Evolutionary conservation across 2,797 vertebrate species (phyloP), one percentile per base, ranked within the genome.

Genomic region (Pipistrellus kuhlii): DNA sequence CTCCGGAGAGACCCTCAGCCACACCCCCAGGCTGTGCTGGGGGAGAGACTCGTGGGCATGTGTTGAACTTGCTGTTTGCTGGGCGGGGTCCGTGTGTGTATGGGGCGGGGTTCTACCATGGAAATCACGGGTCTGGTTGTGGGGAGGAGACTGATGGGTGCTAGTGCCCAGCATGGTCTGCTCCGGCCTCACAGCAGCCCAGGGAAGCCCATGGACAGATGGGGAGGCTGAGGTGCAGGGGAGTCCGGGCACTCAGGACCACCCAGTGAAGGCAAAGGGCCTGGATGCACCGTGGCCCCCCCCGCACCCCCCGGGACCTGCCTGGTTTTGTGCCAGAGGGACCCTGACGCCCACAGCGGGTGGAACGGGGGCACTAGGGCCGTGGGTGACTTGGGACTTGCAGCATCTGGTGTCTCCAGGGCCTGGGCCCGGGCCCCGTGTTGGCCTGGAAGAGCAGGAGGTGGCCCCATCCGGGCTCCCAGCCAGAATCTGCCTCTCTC

Each of bases 401-500:
- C 6, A 17, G 96, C 96, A 92, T 94, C 96, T 95, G 95, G 91
- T 1, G 57, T 94, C 88, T 82, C 30, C 30, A 14, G 59, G 57
- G 59, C 75, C 15, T n/a, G 78, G 85, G 82, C 85, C 59, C 0
- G 8, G 55, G 81, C 87, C 93, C 88, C 12, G 77, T 85, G 89
- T 77, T 13, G 15, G 94, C 85, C 80, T 57, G n/a, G 51, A 84
- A 86, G 90, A 91, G 84, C 89, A 27, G 55, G 87, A 94, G 95
- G 62, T 23, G 64, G 88, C 92, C 92, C 88, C 84, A 25, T 76
- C 96, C 2, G 57, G 96, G 96, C 96, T 77, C 25, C 30, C 30
- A 0, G 96, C 97, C 97, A 97, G 85, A 76, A 44, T 77, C 95
- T 90, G 95, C 93, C 69, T 66, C 93, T 93, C 23, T 62, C 86